Conservation (phyloP, 2,797 vertebrate species). For the Eleutherodactylus coqui region DNA sequence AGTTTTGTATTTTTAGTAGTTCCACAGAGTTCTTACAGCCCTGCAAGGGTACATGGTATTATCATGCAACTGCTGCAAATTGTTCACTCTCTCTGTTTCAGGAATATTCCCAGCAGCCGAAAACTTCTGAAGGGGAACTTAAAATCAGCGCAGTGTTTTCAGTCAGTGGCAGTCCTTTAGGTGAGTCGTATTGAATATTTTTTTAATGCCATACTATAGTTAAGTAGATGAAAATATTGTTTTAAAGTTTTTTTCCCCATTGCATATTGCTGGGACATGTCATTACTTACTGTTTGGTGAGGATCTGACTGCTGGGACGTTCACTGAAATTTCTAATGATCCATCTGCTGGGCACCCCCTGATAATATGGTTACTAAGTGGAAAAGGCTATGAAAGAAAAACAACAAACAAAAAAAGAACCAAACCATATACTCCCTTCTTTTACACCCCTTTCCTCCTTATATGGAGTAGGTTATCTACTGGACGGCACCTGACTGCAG, state of each 20-base stretch:
- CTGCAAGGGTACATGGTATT: not conserved
- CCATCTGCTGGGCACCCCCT: too few relatives aligned
- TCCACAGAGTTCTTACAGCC: not conserved
- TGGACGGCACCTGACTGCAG: too few relatives aligned
- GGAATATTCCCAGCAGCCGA: slow-evolving; percentile 85
- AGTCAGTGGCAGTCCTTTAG: slow-evolving; percentile 80
- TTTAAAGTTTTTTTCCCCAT: not conserved
- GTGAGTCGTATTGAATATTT: slow-evolving; percentile 68
- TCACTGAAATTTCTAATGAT: too few relatives aligned
- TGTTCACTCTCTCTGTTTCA: slow-evolving; percentile 65
- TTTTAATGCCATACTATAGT: not conserved
- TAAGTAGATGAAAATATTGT: not conserved
- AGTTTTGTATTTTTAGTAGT: too few relatives aligned
- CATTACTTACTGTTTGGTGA: not conserved
- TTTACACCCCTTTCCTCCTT: too few relatives aligned
- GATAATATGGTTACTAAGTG: too few relatives aligned
- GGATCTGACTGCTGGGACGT: not conserved
- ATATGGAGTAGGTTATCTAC: too few relatives aligned
- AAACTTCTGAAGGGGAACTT: slow-evolving; percentile 87
- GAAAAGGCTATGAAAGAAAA: too few relatives aligned
- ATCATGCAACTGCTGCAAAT: slow-evolving; percentile 40
- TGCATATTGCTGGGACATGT: not conserved
- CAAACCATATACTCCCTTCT: too few relatives aligned
- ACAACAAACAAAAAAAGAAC: too few relatives aligned
- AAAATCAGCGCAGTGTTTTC: slow-evolving; percentile 97